Evolutionary conservation across 1,140 invertebrate genomes (phyloP), one percentile per base, ranked within the genome.

Genomic region (Heterodera schachtii): DNA sequence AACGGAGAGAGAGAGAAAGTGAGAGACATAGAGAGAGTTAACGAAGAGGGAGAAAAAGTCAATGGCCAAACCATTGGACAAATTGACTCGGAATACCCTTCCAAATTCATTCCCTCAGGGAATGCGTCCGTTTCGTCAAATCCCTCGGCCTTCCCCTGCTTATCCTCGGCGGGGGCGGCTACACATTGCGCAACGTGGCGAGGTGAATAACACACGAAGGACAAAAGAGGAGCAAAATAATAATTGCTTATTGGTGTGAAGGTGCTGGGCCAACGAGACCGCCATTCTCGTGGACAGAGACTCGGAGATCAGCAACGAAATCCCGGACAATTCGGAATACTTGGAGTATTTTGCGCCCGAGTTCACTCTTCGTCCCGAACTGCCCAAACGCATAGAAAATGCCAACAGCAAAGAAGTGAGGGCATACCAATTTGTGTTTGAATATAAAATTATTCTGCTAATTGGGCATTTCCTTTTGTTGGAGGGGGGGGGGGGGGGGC

Each of bases 241-340:
- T 16, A 71, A 71, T 71, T 71, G 69, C n/a, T 5, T 31, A 43
- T 71, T 71, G n/a, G 8, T 11, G 3, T 31, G 31, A 8, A 71
- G 98, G 69, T 98, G 96, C 90, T 99, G 98, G 98, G 97, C 97
- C 0, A 97, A 98, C 86, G 98, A 99, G 91, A 99, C 98, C 0
- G 97, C 96, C 0, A 91, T 99, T 3, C 91, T 98, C 0, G 93
- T 96, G 0, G 95, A 97, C 87, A 84, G 87, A 76, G 75, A 84
- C 47, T 94, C 96, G 87, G 93, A 94, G 69, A 96, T 98, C 47
- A 94, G 93, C 60, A 96, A 96, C 88, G 95, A 97, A 88, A 91
- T 98, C 47, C 96, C 96, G 0, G 95, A 95, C 31, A 89, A 80
- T 86, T 95, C 94, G 83, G 95, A 97, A 90, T 98, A 98, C 89